These are phyloP conservation scores for Rhodophaea formosa DNA, from an alignment of 2,888 invertebrate species.

Conservation along the genomic window DNA sequence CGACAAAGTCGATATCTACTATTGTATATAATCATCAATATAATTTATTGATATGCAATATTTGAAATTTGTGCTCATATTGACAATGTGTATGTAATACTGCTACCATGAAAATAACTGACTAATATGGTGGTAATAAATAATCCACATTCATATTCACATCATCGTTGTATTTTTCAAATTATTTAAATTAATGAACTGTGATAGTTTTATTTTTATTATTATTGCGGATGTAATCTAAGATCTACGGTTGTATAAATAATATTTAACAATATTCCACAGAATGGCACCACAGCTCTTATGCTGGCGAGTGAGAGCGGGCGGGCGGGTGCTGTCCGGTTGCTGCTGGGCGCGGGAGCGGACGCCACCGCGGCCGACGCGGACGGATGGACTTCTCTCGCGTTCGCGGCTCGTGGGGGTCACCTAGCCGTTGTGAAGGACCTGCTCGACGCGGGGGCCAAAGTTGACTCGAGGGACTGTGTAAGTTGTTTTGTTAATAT, in stretches of 20 bases:
- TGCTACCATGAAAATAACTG: too few species aligned
- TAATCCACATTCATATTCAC: too few species aligned
- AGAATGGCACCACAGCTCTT: conserved; percentile 97
- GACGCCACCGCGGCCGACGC: conserved; percentile 95
- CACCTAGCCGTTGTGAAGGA: conserved; percentile 90
- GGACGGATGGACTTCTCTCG: conserved; percentile 95
- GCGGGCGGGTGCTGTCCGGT: conserved; percentile 89
- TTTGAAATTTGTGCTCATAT: too few species aligned
- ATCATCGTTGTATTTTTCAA: too few species aligned
- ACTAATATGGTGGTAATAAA: too few species aligned
- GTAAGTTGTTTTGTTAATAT: conserved; percentile 73
- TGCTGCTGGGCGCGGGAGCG: conserved; percentile 93
- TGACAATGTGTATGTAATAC: too few species aligned
- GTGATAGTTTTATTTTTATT: too few species aligned
- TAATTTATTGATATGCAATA: too few species aligned
- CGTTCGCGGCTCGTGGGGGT: conserved; percentile 95
- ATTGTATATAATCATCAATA: too few species aligned
- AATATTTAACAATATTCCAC: conserved; percentile 22
- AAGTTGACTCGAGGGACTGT: conserved; percentile 93
- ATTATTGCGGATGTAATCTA: too few species aligned
- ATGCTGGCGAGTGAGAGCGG: conserved; percentile 95
- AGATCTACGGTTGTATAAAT: neutral
- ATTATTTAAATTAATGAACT: too few species aligned
- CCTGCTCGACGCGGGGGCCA: conserved; percentile 91
- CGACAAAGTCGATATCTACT: too few species aligned